Percentiles rank a stretch among this genome's conserved stretches.
Evolutionary conservation across 2,888 invertebrate genomes (phyloP).

Genomic region (Argyresthia albistria): DNA sequence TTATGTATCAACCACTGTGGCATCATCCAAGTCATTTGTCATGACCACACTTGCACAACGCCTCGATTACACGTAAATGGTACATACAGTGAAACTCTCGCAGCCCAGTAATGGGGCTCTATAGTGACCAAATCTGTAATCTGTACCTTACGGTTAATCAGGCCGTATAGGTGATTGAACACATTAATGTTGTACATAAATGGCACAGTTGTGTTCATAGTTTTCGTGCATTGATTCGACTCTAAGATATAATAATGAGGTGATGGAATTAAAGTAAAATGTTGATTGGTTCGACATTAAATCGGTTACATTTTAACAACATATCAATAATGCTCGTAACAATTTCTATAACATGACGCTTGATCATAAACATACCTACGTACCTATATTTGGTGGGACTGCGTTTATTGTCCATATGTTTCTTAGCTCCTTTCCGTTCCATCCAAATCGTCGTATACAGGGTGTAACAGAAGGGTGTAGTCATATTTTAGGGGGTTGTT

Average conservation of each 20-base stretch:
- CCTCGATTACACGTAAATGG: too few relatives aligned
- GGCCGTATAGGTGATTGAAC: not conserved
- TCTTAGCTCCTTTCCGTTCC: too few relatives aligned
- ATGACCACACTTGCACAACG: too few relatives aligned
- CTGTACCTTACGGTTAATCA: too few relatives aligned
- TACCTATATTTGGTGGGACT: not conserved
- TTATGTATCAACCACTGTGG: not conserved
- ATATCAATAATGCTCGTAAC: slow-evolving; percentile 3
- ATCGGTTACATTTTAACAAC: slow-evolving; percentile 1
- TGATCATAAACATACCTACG: not conserved
- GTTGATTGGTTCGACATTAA: slow-evolving; percentile 5
- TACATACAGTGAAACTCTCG: too few relatives aligned
- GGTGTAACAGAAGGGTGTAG: too few relatives aligned
- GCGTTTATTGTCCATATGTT: not conserved
- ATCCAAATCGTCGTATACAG: too few relatives aligned
- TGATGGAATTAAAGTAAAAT: not conserved
- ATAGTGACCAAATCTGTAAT: too few relatives aligned
- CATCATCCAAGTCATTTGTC: too few relatives aligned
- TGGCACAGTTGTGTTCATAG: too few relatives aligned
- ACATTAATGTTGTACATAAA: slow-evolving; percentile 11
- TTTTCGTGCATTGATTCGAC: not conserved
- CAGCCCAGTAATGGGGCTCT: too few relatives aligned
- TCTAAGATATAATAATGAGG: not conserved
- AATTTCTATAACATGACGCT: not conserved
- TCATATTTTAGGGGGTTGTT: too few relatives aligned